Base-by-base conservation (phyloP, 2,797 vertebrate species). In the Sciurus vulgaris region DNA sequence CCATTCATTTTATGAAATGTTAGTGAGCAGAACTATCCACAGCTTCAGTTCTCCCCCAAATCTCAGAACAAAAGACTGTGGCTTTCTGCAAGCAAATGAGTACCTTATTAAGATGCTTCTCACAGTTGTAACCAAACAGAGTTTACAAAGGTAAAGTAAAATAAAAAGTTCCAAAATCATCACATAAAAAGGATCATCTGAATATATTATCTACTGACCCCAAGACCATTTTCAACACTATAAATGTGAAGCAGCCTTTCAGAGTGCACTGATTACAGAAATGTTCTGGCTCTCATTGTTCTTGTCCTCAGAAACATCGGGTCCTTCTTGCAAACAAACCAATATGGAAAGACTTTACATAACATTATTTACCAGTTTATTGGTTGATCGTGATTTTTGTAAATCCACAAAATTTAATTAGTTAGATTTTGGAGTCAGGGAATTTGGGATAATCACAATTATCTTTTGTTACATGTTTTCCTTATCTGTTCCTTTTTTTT, bases 91-190 rank as follows among this genome's bases (percentile, higher is more conserved):
- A 79, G 76, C 1, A 0, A 93, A 84, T 69, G 70, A 91, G 41
- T 87, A 28, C 44, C 33, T 61, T 81, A 86, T 86, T 89, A 91
- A 94, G 65, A 89, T 93, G 89, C 82, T 83, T 92, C 78, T 95
- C 94, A 96, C 44, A 88, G 56, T 30, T 69, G 41, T 59, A 59
- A 95, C 73, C 81, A 79, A 95, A 72, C 85, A 47, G 30, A 73
- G 59, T 97, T 89, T 95, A 92, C 30, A 70, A 93, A 86, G 49
- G 49, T 47, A 95, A 91, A 91, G 67, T 56, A 15, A 96, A 96
- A 96, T 59, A 85, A 74, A 89, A 95, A 89, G 49, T 67, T 91
- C 59, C 47, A 90, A 79, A 96, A 82, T 82, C 49, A 77, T 88
- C 41, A 88, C 26, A 92, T 63, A 59, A 83, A 86, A 92, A 96